Evolutionary conservation across 1,140 invertebrate genomes (phyloP), one percentile per base, ranked within the genome.

Genomic region (Gonioctena quinquepunctata): DNA sequence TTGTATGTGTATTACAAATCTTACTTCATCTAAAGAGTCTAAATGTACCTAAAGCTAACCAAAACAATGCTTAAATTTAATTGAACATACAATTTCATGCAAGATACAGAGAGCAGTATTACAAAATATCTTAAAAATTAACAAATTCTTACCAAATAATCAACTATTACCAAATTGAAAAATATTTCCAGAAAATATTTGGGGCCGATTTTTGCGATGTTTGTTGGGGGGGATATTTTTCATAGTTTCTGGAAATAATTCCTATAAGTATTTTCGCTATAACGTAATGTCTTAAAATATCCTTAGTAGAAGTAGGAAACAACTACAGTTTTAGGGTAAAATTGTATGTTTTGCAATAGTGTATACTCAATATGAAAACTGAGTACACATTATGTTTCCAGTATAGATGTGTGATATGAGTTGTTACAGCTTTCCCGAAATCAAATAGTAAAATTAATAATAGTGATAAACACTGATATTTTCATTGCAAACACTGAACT

Each of bases 201-300:
- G 21, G 21, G 56, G 56, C n/a, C 21, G 56, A 59, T 25, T 16
- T 59, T 21, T 25, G 23, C 4, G 56, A 25, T 21, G 27, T 52
- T 66, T 57, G 65, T 67, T 67, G 65, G 27, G 65, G 65, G 57
- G 65, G 52, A 57, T 67, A 57, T 49, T 50, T 65, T 52, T 26
- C 42, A 33, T 19, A 6, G n/a, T 26, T 62, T 62, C 61, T 65
- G 42, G 49, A 65, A 65, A 65, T 64, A 49, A 25, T 2, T 59
- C 25, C 26, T 22, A 52, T 19, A 52, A 52, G 6, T 52, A 5
- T 2, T 52, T 52, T 52, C 21, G 16, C 6, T 52, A 52, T 19
- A 52, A 52, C 21, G 21, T 18, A 52, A n/a, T 52, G 21, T 52
- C 50, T 5, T 52, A 52, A 52, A 52, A 52, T 52, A n/a, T n/a